Evolutionary conservation across 1,140 invertebrate genomes (phyloP).

Genomic region (Scaptomyza graminum): DNA sequence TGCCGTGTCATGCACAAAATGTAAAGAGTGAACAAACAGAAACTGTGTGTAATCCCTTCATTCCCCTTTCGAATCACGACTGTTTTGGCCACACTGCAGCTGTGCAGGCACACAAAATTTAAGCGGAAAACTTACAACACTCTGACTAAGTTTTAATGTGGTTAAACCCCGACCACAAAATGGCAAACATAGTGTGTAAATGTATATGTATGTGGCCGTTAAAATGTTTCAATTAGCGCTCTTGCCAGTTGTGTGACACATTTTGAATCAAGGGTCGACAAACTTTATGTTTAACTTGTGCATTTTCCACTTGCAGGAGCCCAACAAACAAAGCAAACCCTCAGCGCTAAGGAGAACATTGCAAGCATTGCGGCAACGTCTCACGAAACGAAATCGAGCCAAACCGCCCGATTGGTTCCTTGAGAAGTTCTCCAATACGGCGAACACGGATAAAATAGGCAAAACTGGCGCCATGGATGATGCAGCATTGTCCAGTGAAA

Average conservation of each 20-base stretch:
- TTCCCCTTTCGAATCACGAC: not conserved
- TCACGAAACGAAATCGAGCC: constrained; percentile 79
- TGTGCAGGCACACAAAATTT: constrained; percentile 65
- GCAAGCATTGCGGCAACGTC: constrained; percentile 77
- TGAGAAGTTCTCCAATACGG: constrained; percentile 85
- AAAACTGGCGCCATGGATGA: constrained; percentile 76
- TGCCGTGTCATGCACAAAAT: constrained; percentile 10
- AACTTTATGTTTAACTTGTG: constrained; percentile 17
- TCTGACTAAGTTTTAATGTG: constrained; percentile 71
- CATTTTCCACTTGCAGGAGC: constrained; percentile 54
- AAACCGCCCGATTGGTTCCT: constrained; percentile 87
- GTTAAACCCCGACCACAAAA: constrained; percentile 43
- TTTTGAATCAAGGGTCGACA: not conserved
- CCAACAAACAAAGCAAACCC: constrained; percentile 73
- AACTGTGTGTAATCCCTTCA: too few relatives aligned
- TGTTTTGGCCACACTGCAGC: constrained; percentile 29
- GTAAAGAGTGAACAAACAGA: too few relatives aligned
- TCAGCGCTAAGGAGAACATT: constrained; percentile 77
- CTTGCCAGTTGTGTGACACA: constrained; percentile 20
- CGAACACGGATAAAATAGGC: constrained; percentile 78
- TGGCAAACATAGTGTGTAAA: constrained; percentile 10
- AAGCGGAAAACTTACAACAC: constrained; percentile 60
- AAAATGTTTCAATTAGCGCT: constrained; percentile 70
- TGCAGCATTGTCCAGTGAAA: constrained; percentile 84
- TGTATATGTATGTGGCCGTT: constrained; percentile 31